Conservation (phyloP, 2,888 invertebrate species). For the Acrocyrtus sp. region DNA sequence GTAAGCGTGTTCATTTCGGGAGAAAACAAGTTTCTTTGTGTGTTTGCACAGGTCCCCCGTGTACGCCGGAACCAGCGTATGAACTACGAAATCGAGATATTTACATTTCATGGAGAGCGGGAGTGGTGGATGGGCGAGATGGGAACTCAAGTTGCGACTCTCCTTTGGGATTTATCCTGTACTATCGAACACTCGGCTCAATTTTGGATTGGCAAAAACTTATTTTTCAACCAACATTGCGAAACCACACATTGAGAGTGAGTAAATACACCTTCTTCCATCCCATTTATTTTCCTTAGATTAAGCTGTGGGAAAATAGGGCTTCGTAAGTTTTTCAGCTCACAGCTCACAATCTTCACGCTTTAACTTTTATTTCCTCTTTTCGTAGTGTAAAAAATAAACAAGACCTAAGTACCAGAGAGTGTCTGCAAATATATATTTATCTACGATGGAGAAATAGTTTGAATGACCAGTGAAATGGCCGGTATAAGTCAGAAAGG, state of each 20-base stretch:
- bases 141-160: conserved; percentile 50
- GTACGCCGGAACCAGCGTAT: conserved; percentile 53
- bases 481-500: too few relatives aligned
- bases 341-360: conserved; percentile 24
- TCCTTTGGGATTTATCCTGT: conserved; percentile 61
- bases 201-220: conserved; percentile 60
- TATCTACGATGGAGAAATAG: too few relatives aligned
- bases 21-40: too few relatives aligned
- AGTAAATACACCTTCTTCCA: conserved; percentile 39
- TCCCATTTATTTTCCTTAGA: conserved; percentile 31
- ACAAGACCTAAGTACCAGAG: too few relatives aligned
- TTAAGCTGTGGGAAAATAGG: conserved; percentile 15
- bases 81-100: conserved; percentile 57
- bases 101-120: conserved; percentile 57
- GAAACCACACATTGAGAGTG: conserved; percentile 61
- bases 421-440: too few relatives aligned
- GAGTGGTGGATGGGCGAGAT: conserved; percentile 20
- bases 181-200: conserved; percentile 60
- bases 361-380: conserved; percentile 11
- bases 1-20: too few relatives aligned
- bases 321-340: conserved; percentile 17
- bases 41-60: conserved; percentile 51
- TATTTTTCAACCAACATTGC: conserved; percentile 55
- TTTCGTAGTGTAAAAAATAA: too few relatives aligned
- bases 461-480: conserved; percentile 34